phyloP scores from a whole-genome alignment of 1,140 invertebrate genomes.

The Drosophila sturtevanti region DNA sequence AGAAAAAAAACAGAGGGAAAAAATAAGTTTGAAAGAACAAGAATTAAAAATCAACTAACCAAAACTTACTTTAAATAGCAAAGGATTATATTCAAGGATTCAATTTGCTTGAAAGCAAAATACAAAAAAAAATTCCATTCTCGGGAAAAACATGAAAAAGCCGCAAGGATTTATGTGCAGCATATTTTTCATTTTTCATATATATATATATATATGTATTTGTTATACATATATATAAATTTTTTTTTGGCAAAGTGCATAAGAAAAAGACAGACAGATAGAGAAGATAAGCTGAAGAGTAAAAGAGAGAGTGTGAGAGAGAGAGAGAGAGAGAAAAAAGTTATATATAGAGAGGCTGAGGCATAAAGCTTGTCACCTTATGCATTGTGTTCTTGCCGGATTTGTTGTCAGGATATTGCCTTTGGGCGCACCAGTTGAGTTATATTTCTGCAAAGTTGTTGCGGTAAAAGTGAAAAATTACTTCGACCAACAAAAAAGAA shows the following conservation, averaged over 20 bases:
- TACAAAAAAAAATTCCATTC: slow-evolving; percentile 23
- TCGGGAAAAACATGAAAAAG: slow-evolving; percentile 46
- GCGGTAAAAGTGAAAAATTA: slow-evolving; percentile 80
- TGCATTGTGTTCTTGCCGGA: slow-evolving; percentile 60
- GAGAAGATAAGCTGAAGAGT: background rate
- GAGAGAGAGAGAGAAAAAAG: slow-evolving; percentile 1
- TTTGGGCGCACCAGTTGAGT: slow-evolving; percentile 53
- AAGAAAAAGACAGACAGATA: background rate
- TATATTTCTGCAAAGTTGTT: slow-evolving; percentile 77
- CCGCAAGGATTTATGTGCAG: slow-evolving; percentile 71
- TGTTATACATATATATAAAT: slow-evolving; percentile 39
- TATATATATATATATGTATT: slow-evolving; percentile 37
- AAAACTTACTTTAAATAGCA: slow-evolving; percentile 24
- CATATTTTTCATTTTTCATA: slow-evolving; percentile 73
- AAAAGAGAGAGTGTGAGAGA: background rate
- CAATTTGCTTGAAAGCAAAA: slow-evolving; percentile 54
- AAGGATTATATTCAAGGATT: slow-evolving; percentile 13
- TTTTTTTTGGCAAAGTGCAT: slow-evolving; percentile 16
- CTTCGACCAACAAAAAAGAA: slow-evolving; percentile 27
- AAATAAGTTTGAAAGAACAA: slow-evolving; percentile 13
- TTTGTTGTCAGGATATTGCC: slow-evolving; percentile 77
- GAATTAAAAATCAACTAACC: slow-evolving; percentile 22
- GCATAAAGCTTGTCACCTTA: slow-evolving; percentile 67
- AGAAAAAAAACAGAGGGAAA: background rate
- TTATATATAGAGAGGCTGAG: slow-evolving; percentile 6